phyloP scores from a whole-genome alignment of 2,888 invertebrate genomes.

The Parnassius glacialis region DNA sequence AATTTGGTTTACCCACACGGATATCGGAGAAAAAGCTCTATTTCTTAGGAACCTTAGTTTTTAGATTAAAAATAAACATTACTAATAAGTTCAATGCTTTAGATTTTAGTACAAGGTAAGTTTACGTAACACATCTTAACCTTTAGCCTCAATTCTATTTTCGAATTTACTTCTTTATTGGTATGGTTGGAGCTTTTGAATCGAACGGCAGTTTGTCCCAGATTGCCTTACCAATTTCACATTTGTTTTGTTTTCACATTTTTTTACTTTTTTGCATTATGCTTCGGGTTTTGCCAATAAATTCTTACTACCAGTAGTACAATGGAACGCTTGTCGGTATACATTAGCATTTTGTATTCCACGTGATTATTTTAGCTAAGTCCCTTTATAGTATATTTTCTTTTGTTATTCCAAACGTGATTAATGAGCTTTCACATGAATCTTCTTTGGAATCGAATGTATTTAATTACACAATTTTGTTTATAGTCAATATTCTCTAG shows the following conservation, averaged over 20 bases:
- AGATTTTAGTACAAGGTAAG: no score
- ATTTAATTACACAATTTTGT: background rate
- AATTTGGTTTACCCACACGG: no score
- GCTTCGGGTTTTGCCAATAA: constrained; percentile 50
- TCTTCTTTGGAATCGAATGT: no score
- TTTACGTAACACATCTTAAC: no score
- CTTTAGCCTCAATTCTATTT: constrained; percentile 28
- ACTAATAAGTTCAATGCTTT: no score
- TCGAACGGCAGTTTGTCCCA: constrained; percentile 46
- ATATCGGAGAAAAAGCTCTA: no score
- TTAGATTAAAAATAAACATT: no score
- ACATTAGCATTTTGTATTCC: constrained; percentile 47
- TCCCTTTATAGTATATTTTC: constrained; percentile 22
- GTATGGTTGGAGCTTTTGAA: constrained; percentile 47
- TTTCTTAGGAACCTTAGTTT: no score
- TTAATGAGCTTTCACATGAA: background rate
- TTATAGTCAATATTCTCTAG: constrained; percentile 5
- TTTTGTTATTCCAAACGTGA: constrained; percentile 10
- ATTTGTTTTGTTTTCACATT: constrained; percentile 51
- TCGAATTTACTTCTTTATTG: constrained; percentile 55
- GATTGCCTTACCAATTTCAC: constrained; percentile 37
- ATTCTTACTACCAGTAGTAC: constrained; percentile 45
- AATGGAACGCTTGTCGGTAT: constrained; percentile 43
- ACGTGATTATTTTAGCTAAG: constrained; percentile 35
- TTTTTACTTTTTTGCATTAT: constrained; percentile 53